A percentile compares a stretch with the other conserved stretches of the same genome.
These are phyloP conservation scores for Microtus ochrogaster DNA, from an alignment of 2,113 vertebrate genomes.

Conservation along the genomic window DNA sequence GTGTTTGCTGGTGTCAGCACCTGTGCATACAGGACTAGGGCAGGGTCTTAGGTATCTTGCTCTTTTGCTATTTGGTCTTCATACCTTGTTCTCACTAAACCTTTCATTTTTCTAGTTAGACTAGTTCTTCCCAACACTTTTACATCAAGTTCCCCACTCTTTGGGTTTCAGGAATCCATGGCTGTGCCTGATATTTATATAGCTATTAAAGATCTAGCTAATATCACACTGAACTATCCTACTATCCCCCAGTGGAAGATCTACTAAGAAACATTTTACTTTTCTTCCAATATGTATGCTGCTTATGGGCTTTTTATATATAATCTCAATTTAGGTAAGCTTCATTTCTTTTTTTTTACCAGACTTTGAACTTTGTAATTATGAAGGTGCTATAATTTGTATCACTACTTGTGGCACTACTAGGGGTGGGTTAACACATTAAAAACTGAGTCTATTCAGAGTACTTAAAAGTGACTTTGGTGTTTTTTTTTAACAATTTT, in stretches of 20 bases:
- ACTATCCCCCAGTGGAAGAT: neutral
- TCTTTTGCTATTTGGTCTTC: neutral
- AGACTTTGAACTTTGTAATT: neutral
- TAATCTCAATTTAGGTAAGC: neutral
- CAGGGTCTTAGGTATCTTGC: accelerated
- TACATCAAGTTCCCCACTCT: neutral
- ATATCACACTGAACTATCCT: neutral
- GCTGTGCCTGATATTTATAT: neutral
- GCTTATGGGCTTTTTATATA: neutral
- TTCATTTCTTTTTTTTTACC: neutral
- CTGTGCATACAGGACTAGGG: too few species aligned
- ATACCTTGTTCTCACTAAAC: neutral
- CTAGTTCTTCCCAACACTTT: neutral
- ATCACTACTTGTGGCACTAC: neutral
- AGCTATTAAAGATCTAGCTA: neutral
- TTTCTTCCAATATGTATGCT: neutral
- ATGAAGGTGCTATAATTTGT: neutral
- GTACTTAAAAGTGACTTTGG: neutral
- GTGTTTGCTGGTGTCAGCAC: neutral
- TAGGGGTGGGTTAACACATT: neutral
- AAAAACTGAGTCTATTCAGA: neutral
- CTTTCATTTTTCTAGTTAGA: neutral
- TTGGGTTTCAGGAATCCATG: neutral
- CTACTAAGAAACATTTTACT: neutral
- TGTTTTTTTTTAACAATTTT: too few species aligned